Percentiles rank a stretch among this genome's conserved stretches.
These are phyloP conservation scores for Globodera rostochiensis DNA, from an alignment of 1,140 invertebrate species.

Conservation along the genomic window DNA sequence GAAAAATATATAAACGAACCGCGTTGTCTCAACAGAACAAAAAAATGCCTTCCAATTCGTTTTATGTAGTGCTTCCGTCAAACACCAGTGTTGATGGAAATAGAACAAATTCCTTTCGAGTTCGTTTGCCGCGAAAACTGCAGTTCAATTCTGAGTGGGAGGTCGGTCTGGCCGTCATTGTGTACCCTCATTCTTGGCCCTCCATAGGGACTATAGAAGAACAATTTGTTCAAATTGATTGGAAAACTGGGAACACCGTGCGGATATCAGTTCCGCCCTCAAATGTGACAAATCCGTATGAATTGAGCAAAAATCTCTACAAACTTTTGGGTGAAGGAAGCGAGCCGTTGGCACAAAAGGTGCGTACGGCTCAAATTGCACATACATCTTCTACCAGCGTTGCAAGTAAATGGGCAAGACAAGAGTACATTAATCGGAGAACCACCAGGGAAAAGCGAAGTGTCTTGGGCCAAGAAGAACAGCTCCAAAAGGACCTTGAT, in stretches of 20 bases:
- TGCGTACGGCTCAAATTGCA: background rate
- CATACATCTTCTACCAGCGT: background rate
- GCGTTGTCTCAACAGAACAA: background rate
- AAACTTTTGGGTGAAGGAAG: slow-evolving; percentile 5
- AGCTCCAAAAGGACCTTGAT: too few species aligned
- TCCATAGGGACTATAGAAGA: slow-evolving; percentile 10
- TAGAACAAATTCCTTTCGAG: background rate
- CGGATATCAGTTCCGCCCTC: background rate
- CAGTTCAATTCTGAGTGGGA: slow-evolving; percentile 11
- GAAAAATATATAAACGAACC: background rate
- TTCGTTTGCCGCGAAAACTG: background rate
- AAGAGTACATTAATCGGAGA: background rate
- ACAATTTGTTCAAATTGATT: slow-evolving; percentile 14
- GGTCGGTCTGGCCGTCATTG: background rate
- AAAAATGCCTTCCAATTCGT: slow-evolving; percentile 3
- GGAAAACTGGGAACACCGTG: background rate
- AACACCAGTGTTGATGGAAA: slow-evolving; percentile 1
- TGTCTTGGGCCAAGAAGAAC: too few species aligned
- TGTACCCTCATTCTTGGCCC: background rate
- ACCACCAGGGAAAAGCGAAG: background rate
- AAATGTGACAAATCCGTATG: background rate
- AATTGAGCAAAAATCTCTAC: slow-evolving; percentile 6
- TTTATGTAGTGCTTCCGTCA: background rate
- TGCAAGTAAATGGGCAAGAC: background rate
- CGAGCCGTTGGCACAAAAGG: background rate